Base-by-base conservation (phyloP, 2,113 vertebrate genomes). In the Xenopus laevis region DNA sequence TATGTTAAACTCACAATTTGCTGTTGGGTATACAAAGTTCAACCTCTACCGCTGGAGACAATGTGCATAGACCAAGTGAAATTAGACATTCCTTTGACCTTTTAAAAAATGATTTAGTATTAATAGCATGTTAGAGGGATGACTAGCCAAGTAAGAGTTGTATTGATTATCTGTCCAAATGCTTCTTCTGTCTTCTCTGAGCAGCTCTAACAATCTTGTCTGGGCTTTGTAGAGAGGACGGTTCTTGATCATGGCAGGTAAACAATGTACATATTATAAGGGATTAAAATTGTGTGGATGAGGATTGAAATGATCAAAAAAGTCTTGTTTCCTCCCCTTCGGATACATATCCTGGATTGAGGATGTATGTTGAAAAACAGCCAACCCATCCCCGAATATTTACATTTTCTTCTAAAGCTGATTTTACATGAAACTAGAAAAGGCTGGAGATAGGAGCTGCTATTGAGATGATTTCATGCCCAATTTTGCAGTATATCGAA, bases 31-130 rank as follows among this genome's bases (percentile, higher is more conserved):
- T 55, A 60, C 58, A 60, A 60, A 21, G 21, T 21, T 60, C 18
- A 21, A 60, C 10, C 20, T 23, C 13, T 23, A 23, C 18, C 58
- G 13, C 6, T 23, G 20, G 58, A 5, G 15, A 60, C 10, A 60
- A 23, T 60, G 21, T 60, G 58, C 18, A 60, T 60, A 23, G 58
- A 21, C 15, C 33, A 11, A 64, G 65, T 40, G 21, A 63, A 68
- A 76, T 63, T 59, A 9, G 58, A 76, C 69, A 17, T 74, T 16
- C 58, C 16, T 63, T 57, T 70, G 67, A 64, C 74, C 30, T 70
- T 77, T 69, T 47, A 23, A 11, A 27, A 16, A 40, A 27, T 74
- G 20, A 45, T 53, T 57, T 64, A 65, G 50, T 45, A 30, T 58
- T 66, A 66, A 27, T 21, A 58, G 12, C 4, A 47, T 20, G 33